These are phyloP conservation scores for Criorhina ranunculi DNA, from an alignment of 2,888 invertebrate genomes.

Conservation along the genomic window DNA sequence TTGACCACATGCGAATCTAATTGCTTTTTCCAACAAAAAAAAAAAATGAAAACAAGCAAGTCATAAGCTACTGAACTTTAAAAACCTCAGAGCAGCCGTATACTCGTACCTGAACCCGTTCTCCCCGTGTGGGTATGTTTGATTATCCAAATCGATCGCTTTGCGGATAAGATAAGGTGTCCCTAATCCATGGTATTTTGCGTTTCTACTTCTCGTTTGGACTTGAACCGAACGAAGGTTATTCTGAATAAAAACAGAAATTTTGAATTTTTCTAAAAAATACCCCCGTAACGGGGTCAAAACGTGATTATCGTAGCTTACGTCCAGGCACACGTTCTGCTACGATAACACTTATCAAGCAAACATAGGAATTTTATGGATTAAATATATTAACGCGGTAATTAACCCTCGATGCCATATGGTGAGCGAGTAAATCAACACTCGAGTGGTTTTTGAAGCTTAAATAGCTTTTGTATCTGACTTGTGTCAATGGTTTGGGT, in stretches of 20 bases:
- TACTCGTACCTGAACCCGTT: neutral
- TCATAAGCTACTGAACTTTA: slow-evolving; percentile 4
- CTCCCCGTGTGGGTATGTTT: neutral
- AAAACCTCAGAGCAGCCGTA: neutral
- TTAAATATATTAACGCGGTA: slow-evolving; percentile 3
- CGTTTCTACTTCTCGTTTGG: neutral
- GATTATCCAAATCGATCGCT: slow-evolving; percentile 34
- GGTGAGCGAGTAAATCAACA: neutral
- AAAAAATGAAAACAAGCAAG: neutral
- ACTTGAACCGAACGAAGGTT: slow-evolving; percentile 4
- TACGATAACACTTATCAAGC: slow-evolving; percentile 21
- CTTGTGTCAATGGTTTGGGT: too few relatives aligned
- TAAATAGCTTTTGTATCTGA: too few relatives aligned
- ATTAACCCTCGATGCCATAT: slow-evolving; percentile 9
- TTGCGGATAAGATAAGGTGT: slow-evolving; percentile 21
- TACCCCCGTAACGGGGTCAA: neutral
- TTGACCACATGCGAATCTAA: neutral
- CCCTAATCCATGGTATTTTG: slow-evolving; percentile 11
- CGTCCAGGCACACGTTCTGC: slow-evolving; percentile 6
- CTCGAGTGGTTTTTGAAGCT: neutral
- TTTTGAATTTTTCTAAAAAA: slow-evolving; percentile 13
- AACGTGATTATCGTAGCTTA: slow-evolving; percentile 15
- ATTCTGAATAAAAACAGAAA: neutral
- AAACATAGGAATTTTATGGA: neutral
- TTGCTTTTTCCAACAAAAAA: neutral